Conservation (phyloP, 2,113 vertebrate genomes). For the Antechinus flavipes region DNA sequence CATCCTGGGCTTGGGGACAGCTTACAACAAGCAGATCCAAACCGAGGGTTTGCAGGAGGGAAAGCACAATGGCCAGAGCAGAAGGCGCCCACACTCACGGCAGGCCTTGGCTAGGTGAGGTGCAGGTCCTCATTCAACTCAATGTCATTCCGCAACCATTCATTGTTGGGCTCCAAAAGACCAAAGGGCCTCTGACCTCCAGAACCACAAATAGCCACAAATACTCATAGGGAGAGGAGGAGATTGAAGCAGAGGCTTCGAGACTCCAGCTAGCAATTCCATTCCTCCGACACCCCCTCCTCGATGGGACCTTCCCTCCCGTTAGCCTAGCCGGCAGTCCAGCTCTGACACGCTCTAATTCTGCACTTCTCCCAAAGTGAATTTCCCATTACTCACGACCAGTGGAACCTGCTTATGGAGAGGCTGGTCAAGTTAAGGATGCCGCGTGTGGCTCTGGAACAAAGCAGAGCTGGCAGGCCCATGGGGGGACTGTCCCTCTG, state of each 20-base stretch:
- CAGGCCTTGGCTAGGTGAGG: fast-evolving
- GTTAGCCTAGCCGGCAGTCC: too few relatives aligned
- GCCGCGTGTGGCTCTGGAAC: constrained; percentile 69
- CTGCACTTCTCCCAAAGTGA: not conserved
- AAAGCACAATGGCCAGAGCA: not conserved
- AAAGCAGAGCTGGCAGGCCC: constrained; percentile 73
- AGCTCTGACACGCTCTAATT: not conserved
- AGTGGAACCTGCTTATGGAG: constrained; percentile 63
- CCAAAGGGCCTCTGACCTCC: not conserved
- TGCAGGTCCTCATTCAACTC: constrained; percentile 10
- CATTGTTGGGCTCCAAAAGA: too few relatives aligned
- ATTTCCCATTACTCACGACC: constrained; percentile 48
- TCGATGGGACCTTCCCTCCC: too few relatives aligned
- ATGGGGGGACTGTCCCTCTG: constrained; percentile 70
- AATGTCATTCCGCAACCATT: constrained; percentile 2
- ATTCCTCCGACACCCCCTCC: not conserved
- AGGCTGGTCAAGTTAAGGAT: constrained; percentile 69
- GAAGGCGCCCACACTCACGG: not conserved
- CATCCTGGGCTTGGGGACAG: too few relatives aligned
- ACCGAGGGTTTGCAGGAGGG: not conserved
- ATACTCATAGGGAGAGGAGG: not conserved
- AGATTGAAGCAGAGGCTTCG: fast-evolving
- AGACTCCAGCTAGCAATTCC: not conserved
- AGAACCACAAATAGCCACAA: not conserved
- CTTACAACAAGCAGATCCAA: not conserved